Evolutionary conservation across 2,113 vertebrate species (phyloP), one percentile per base, ranked within the genome.

Genomic region (Galeopterus variegatus): DNA sequence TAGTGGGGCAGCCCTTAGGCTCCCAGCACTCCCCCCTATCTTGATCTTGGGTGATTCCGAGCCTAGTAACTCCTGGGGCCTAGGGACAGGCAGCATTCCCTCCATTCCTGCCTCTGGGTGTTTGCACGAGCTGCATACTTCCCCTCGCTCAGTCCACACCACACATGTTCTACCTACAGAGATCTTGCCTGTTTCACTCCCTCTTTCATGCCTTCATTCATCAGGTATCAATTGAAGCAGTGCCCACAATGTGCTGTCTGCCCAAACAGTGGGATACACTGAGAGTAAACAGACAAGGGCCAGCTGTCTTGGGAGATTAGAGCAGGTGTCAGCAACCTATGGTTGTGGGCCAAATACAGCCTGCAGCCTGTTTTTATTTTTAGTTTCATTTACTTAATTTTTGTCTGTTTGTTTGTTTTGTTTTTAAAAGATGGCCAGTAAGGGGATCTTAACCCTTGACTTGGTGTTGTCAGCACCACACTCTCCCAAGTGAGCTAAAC

Each of bases 71-170:
- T 81, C 33, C 62, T 54, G 54, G 54, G 23, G 17, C 21, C 79
- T 48, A 10, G 50, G 56, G 17, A 64, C 23, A 1, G 9, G 28
- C 14, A 11, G 52, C 8, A 4, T 6, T 13, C 21, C 26, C 52
- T 18, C 23, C 15, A 10, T 31, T 48, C 48, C 58, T 41, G 14
- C 52, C 48, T 76, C 77, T 64, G 52, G 62, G 10, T 23, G 28
- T 79, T 72, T 79, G 31, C 58, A 18, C 45, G 79, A 56, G 31
- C 58, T 6, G 33, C 36, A 26, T n/a, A 1, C 17, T 2, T 8
- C 19, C 15, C 5, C 58, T 50, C 0, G 1, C 9, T 26, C 58
- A 6, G 33, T 1, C 19, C 81, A 10, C 0, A 11, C 48, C 36
- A 58, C 45, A 14, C 3, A 2, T 12, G 21, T 31, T 69, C 64